A percentile compares a stretch with the other conserved stretches of the same genome.
These are phyloP conservation scores for Alfaro cultratus DNA, from an alignment of 2,797 vertebrate species.

Conservation along the genomic window DNA sequence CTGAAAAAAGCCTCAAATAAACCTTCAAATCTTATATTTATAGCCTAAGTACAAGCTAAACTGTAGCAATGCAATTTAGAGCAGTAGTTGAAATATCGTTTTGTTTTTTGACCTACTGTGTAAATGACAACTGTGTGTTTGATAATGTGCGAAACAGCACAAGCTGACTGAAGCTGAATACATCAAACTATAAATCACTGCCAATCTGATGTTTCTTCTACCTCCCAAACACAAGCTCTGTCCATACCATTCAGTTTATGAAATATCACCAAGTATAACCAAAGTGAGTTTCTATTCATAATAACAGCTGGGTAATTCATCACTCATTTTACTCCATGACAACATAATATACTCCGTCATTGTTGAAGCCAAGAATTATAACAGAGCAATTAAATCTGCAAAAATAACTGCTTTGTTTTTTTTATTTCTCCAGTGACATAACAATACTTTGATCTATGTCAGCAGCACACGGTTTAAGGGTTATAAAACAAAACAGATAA, in stretches of 20 bases:
- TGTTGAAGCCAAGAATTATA: constrained; percentile 1
- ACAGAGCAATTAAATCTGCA: background rate
- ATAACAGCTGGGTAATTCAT: background rate
- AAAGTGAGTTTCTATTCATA: background rate
- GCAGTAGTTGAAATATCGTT: background rate
- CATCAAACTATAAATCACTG: constrained; percentile 4
- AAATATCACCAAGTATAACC: background rate
- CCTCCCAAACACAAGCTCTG: background rate
- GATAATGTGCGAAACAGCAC: background rate
- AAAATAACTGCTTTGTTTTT: background rate
- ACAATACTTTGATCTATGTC: background rate
- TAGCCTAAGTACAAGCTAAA: background rate
- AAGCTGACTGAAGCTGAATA: background rate
- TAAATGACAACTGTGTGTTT: background rate
- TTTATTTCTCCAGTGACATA: background rate
- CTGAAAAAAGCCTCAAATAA: background rate
- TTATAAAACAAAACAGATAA: background rate
- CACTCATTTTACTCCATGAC: background rate
- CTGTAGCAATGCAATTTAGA: background rate
- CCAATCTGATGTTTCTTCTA: background rate
- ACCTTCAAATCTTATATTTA: background rate
- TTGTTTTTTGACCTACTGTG: background rate
- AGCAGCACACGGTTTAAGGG: background rate
- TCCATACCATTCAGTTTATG: constrained; percentile 2
- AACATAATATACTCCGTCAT: background rate